These are phyloP conservation scores for Lepus europaeus DNA, from an alignment of 2,113 vertebrate genomes.

Conservation along the genomic window DNA sequence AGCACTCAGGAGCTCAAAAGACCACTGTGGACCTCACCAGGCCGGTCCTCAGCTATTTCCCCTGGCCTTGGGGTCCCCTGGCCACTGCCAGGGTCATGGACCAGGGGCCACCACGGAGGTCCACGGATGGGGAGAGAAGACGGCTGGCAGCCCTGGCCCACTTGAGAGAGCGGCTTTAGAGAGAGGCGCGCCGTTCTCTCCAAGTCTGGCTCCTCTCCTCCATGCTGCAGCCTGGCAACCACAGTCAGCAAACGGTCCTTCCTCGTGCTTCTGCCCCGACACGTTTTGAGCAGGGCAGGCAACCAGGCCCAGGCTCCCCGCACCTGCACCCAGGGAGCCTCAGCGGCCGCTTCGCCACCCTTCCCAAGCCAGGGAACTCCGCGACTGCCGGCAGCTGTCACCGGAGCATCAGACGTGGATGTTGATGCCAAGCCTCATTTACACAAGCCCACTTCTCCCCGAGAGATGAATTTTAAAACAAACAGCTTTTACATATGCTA, in stretches of 20 bases:
- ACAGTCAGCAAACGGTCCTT: not conserved
- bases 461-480: constrained; percentile 72
- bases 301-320: not conserved
- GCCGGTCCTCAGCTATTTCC: not conserved
- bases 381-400: constrained; percentile 54
- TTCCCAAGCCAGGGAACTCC: not conserved
- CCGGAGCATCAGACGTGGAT: not conserved
- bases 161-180: not conserved
- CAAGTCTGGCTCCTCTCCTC: not conserved
- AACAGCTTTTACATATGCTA: constrained; percentile 73
- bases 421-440: constrained; percentile 65
- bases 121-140: not conserved
- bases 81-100: not conserved
- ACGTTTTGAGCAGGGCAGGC: not conserved
- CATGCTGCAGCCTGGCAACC: not conserved
- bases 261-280: not conserved
- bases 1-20: not conserved
- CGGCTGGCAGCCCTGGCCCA: fast-evolving
- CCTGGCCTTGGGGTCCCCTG: fast-evolving
- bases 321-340: not conserved
- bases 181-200: not conserved
- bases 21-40: not conserved
- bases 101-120: fast-evolving
- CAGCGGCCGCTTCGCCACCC: not conserved
- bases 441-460: constrained; percentile 70